Conservation (phyloP, 1,140 invertebrate genomes). For the Drosophila bifasciata region DNA sequence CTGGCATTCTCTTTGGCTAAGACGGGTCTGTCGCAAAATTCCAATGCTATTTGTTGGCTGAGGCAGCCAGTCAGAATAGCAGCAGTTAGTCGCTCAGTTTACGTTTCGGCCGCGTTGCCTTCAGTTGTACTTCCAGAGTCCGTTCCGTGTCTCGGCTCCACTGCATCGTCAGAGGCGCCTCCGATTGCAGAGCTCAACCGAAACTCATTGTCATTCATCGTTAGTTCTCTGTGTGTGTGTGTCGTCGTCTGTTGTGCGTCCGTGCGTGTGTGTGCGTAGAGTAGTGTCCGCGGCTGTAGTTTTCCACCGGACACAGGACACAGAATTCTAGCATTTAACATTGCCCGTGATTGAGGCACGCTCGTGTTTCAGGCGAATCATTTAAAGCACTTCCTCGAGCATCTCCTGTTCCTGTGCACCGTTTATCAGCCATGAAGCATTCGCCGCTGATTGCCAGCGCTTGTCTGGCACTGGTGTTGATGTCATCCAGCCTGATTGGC, state of each 20-base stretch:
- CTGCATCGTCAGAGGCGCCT: conserved; percentile 49
- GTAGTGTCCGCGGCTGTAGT: conserved; percentile 38
- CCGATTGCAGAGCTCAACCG: conserved; percentile 51
- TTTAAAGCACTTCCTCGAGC: conserved; percentile 36
- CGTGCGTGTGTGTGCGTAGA: conserved; percentile 38
- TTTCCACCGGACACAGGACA: conserved; percentile 42
- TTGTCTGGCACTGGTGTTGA: conserved; percentile 80
- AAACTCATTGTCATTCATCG: conserved; percentile 55
- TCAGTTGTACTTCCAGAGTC: conserved; percentile 57
- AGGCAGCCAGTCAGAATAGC: conserved; percentile 38
- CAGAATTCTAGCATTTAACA: conserved; percentile 12
- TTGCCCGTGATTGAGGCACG: conserved; percentile 5
- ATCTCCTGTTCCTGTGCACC: conserved; percentile 36
- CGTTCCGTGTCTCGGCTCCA: conserved; percentile 61
- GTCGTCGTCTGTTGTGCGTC: conserved; percentile 35
- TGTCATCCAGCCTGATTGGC: conserved; percentile 76
- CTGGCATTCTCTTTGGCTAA: conserved; percentile 47
- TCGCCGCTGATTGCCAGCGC: conserved; percentile 75
- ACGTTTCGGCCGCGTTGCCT: conserved; percentile 75
- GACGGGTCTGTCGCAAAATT: conserved; percentile 63
- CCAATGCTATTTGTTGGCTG: conserved; percentile 51
- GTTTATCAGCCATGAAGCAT: conserved; percentile 68
- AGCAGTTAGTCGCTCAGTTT: conserved; percentile 62
- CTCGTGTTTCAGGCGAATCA: conserved; percentile 27
- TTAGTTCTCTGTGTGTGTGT: conserved; percentile 23